Conservation (phyloP, 1,140 invertebrate species). For the Dreissena rostriformis region DNA sequence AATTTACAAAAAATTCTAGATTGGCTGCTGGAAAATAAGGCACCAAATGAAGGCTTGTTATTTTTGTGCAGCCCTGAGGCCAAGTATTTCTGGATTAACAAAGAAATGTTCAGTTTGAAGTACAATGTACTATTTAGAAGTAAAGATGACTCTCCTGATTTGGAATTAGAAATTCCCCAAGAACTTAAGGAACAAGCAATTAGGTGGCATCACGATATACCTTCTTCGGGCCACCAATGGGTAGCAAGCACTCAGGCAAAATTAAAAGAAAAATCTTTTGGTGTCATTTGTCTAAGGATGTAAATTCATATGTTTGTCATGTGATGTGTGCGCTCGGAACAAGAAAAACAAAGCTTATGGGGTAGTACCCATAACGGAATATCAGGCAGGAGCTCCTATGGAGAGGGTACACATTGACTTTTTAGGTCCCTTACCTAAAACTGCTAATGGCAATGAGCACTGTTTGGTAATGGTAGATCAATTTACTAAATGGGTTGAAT, state of each 20-base stretch:
- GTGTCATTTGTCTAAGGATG: neutral
- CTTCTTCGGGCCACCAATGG: conserved; percentile 20
- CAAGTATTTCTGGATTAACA: too few relatives aligned
- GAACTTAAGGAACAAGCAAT: conserved; percentile 8
- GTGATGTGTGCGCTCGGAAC: conserved; percentile 24
- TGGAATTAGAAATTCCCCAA: too few relatives aligned
- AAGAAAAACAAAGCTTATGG: conserved; percentile 16
- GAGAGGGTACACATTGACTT: conserved; percentile 23
- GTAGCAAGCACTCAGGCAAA: conserved; percentile 30
- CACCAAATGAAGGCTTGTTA: too few relatives aligned
- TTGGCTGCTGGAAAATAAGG: too few relatives aligned
- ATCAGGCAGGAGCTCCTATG: conserved; percentile 12
- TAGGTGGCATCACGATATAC: conserved; percentile 25
- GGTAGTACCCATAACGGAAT: neutral
- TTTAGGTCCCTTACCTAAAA: conserved; percentile 22
- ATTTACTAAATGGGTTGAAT: conserved; percentile 13
- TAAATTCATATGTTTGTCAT: conserved; percentile 9
- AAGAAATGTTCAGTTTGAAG: too few relatives aligned
- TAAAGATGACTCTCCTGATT: too few relatives aligned
- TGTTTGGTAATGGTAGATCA: conserved; percentile 33
- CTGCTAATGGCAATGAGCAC: conserved; percentile 28
- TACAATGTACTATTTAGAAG: too few relatives aligned
- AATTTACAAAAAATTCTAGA: too few relatives aligned
- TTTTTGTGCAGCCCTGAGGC: too few relatives aligned
- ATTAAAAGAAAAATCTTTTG: conserved; percentile 18